Conservation (phyloP, 2,113 vertebrate genomes). For the Dendrocopos noguchii region DNA sequence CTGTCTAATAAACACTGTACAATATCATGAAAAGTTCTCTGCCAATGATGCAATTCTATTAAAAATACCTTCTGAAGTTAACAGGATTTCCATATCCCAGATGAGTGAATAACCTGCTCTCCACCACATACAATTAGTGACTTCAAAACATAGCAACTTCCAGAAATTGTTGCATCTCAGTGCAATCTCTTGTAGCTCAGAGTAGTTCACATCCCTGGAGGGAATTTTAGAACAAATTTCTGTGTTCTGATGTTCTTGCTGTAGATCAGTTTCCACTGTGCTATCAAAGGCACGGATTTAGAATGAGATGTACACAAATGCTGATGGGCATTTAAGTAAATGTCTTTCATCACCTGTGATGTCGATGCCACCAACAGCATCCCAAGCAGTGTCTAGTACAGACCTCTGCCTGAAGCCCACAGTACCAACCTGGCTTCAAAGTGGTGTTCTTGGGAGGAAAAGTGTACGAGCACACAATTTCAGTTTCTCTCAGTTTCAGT, state of each 20-base stretch:
- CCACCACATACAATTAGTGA: neutral
- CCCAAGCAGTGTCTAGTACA: neutral
- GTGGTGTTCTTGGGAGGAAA: neutral
- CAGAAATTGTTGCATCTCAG: neutral
- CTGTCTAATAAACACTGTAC: neutral
- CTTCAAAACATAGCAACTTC: neutral
- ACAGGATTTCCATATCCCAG: constrained; percentile 16
- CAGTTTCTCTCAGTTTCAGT: neutral
- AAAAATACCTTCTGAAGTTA: constrained; percentile 6
- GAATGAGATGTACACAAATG: neutral
- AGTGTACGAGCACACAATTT: neutral
- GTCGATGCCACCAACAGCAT: neutral
- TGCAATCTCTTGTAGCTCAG: neutral
- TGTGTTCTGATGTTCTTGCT: neutral
- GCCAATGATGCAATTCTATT: neutral
- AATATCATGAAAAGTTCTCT: neutral
- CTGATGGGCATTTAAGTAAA: neutral
- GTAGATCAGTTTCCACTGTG: neutral
- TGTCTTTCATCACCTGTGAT: neutral
- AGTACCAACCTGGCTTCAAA: neutral
- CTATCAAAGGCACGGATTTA: neutral
- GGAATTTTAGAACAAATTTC: neutral
- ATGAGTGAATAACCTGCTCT: neutral
- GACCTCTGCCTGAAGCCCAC: neutral
- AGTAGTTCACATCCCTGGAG: neutral